Evolutionary conservation across 1,140 invertebrate species (phyloP).

Genomic region (Zaprionus nigranus): DNA sequence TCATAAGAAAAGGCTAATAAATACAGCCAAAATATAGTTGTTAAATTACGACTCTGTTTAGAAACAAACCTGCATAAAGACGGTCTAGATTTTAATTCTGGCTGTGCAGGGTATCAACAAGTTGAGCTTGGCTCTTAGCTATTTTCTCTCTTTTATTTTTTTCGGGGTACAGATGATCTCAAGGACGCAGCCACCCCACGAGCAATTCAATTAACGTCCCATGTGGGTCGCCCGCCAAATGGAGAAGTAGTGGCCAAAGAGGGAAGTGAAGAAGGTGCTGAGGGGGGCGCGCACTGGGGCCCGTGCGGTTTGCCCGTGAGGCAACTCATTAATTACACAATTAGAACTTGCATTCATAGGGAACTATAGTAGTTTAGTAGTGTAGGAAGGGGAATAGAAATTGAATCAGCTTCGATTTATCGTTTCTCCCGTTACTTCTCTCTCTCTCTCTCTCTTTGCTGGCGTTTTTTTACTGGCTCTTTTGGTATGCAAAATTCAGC

Average conservation of each 20-base stretch:
- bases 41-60: neutral
- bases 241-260: constrained; percentile 23
- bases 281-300: neutral
- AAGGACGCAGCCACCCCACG: constrained; percentile 53
- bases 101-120: constrained; percentile 11
- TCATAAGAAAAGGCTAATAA: neutral
- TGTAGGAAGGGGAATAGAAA: neutral
- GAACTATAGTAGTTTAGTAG: neutral
- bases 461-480: neutral
- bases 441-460: constrained; percentile 5
- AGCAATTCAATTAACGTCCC: constrained; percentile 62
- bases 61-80: too few species aligned
- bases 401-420: constrained; percentile 1
- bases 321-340: constrained; percentile 79
- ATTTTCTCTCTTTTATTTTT: constrained; percentile 30
- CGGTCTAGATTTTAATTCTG: neutral
- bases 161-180: constrained; percentile 41
- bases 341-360: constrained; percentile 60
- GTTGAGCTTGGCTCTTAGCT: neutral
- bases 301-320: constrained; percentile 20
- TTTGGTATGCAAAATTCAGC: constrained; percentile 70
- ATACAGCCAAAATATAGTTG: neutral
- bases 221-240: constrained; percentile 35
- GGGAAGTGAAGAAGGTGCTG: neutral
- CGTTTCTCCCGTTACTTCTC: constrained; percentile 4